A percentile compares a stretch with the other conserved stretches of the same genome.
These are phyloP conservation scores for Enteromius argenteus DNA, from an alignment of 2,797 vertebrate species.

Conservation along the genomic window DNA sequence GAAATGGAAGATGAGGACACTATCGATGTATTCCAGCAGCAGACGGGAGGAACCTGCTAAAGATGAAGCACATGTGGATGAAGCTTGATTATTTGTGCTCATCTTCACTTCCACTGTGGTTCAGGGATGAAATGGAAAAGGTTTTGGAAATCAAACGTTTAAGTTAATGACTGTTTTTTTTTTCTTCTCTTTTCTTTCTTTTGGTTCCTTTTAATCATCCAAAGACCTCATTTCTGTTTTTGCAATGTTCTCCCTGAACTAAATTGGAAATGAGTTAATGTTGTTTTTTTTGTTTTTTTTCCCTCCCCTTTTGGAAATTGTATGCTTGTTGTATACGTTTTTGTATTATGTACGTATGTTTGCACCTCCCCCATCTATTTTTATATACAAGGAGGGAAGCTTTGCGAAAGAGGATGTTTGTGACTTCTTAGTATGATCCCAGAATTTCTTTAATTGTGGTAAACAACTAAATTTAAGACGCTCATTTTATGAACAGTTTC, in stretches of 20 bases:
- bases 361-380: conserved; percentile 21
- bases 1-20: conserved; percentile 96
- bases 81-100: neutral
- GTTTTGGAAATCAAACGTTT: conserved; percentile 28
- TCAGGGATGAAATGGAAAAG: conserved; percentile 24
- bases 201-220: neutral
- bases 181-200: neutral
- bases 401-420: conserved; percentile 34
- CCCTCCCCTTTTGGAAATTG: neutral
- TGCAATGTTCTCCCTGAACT: conserved; percentile 27
- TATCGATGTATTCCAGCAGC: conserved; percentile 94
- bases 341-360: conserved; percentile 31
- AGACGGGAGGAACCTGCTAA: conserved; percentile 85
- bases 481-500: neutral
- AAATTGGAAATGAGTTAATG: conserved; percentile 6
- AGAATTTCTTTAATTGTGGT: conserved; percentile 17
- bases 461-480: conserved; percentile 4
- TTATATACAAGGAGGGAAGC: conserved; percentile 16
- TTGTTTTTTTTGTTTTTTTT: neutral
- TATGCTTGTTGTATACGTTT: conserved; percentile 28
- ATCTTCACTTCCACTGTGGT: neutral
- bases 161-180: neutral
- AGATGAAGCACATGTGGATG: conserved; percentile 11
- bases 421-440: conserved; percentile 9
- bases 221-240: conserved; percentile 27